Conservation (phyloP, 2,797 vertebrate species). For the Acanthopagrus latus region DNA sequence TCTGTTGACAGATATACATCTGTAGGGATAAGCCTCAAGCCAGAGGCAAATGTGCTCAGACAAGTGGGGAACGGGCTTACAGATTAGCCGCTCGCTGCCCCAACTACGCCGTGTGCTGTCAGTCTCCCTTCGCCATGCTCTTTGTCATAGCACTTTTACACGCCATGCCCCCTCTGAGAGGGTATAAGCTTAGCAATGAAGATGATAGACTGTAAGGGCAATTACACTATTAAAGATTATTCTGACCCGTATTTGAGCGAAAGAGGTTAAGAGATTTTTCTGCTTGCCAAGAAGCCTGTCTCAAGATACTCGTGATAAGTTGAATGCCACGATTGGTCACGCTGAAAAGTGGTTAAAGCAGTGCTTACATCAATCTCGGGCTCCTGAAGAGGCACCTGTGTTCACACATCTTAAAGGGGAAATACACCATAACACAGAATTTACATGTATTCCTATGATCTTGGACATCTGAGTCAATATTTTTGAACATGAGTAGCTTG, state of each 20-base stretch:
- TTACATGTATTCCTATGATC: conserved; percentile 23
- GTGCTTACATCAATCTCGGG: conserved; percentile 41
- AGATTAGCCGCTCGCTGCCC: conserved; percentile 77
- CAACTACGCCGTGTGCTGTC: conserved; percentile 59
- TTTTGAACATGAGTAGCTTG: conserved; percentile 18
- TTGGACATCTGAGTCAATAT: conserved; percentile 29
- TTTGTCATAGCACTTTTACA: conserved; percentile 66
- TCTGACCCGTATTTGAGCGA: conserved; percentile 53
- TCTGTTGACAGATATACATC: conserved; percentile 80
- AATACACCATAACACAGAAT: conserved; percentile 32
- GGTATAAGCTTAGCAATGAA: conserved; percentile 54
- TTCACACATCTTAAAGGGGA: conserved; percentile 33
- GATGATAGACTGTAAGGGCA: conserved; percentile 60
- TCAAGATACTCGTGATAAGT: conserved; percentile 61
- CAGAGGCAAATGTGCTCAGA: conserved; percentile 79
- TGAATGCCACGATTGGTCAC: conserved; percentile 55
- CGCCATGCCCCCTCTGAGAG: conserved; percentile 46
- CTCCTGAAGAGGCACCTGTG: conserved; percentile 38
- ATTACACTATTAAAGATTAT: conserved; percentile 64
- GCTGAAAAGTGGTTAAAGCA: conserved; percentile 52
- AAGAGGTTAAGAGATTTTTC: conserved; percentile 53
- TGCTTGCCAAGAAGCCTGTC: conserved; percentile 36
- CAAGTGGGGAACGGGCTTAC: conserved; percentile 77
- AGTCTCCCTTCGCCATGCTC: conserved; percentile 69
- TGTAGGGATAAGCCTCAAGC: conserved; percentile 76